A percentile compares a stretch with the other conserved stretches of the same genome.
Conservation (phyloP, 2,888 invertebrate species). For the Chelonus formosanus region DNA sequence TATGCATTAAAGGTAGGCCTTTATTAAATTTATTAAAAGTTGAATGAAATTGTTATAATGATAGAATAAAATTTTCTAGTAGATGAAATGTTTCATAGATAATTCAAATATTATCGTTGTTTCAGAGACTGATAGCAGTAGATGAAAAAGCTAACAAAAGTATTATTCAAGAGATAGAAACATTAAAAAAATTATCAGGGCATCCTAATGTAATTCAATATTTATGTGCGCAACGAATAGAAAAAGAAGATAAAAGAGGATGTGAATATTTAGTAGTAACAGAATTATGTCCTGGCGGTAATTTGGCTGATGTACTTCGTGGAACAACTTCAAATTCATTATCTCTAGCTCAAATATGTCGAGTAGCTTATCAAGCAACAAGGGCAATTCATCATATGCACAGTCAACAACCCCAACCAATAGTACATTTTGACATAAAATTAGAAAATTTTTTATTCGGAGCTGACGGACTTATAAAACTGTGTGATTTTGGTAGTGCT, state of each 20-base stretch:
- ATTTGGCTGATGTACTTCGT: slow-evolving; percentile 58
- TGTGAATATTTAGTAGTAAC: slow-evolving; percentile 89
- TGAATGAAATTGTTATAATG: too few species aligned
- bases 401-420: slow-evolving; percentile 82
- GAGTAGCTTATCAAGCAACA: slow-evolving; percentile 91
- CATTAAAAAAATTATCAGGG: slow-evolving; percentile 87
- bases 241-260: slow-evolving; percentile 55
- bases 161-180: slow-evolving; percentile 84
- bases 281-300: slow-evolving; percentile 87
- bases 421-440: slow-evolving; percentile 95
- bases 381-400: slow-evolving; percentile 95
- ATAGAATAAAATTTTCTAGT: too few species aligned
- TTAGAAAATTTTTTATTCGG: slow-evolving; percentile 93
- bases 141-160: slow-evolving; percentile 83
- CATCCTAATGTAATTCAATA: slow-evolving; percentile 93
- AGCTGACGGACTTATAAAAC: slow-evolving; percentile 83
- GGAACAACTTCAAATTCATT: slow-evolving; percentile 64
- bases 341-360: slow-evolving; percentile 76
- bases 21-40: slow-evolving; percentile 5
- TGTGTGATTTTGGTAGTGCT: slow-evolving; percentile 98
- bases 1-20: slow-evolving; percentile 85
- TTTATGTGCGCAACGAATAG: slow-evolving; percentile 74
- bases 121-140: slow-evolving; percentile 80
- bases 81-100: too few species aligned
- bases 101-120: slow-evolving; percentile 24